phyloP scores from a whole-genome alignment of 2,113 vertebrate species.

The Sebastes fasciatus region DNA sequence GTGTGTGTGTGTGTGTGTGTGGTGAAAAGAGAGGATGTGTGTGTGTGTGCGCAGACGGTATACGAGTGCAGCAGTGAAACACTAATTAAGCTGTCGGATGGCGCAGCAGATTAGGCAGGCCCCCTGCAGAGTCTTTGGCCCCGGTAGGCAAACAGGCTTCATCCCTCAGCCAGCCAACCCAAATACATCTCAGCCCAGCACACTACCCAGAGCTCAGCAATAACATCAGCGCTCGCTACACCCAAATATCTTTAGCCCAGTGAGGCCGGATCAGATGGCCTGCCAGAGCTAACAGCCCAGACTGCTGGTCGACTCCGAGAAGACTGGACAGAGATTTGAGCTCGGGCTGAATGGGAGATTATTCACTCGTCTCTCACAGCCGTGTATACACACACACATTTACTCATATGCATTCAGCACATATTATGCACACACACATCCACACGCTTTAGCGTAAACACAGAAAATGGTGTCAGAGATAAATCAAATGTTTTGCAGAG shows the following conservation, averaged over 20 bases:
- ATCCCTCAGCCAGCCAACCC: conserved; percentile 79
- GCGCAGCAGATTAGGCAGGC: conserved; percentile 74
- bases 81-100: conserved; percentile 82
- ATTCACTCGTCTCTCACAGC: conserved; percentile 42
- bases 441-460: conserved; percentile 7
- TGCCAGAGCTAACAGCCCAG: conserved; percentile 55
- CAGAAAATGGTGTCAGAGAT: conserved; percentile 21
- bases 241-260: conserved; percentile 60
- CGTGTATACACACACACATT: not conserved
- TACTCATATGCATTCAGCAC: not conserved
- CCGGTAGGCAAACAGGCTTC: conserved; percentile 78
- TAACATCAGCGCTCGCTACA: conserved; percentile 58
- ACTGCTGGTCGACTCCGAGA: conserved; percentile 41
- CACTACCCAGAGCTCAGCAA: conserved; percentile 50
- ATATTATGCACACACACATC: not conserved
- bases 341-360: conserved; percentile 40
- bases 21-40: not conserved
- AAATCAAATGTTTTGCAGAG: conserved; percentile 40
- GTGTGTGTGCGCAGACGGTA: conserved; percentile 41
- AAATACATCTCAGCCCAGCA: conserved; percentile 72
- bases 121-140: conserved; percentile 77
- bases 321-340: conserved; percentile 42
- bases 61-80: conserved; percentile 70
- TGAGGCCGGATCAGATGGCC: conserved; percentile 60
- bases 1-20: conserved; percentile 31